Percentiles rank a stretch among this genome's conserved stretches.
These are phyloP conservation scores for Sisor rabdophorus DNA, from an alignment of 2,113 vertebrate genomes.

Conservation along the genomic window DNA sequence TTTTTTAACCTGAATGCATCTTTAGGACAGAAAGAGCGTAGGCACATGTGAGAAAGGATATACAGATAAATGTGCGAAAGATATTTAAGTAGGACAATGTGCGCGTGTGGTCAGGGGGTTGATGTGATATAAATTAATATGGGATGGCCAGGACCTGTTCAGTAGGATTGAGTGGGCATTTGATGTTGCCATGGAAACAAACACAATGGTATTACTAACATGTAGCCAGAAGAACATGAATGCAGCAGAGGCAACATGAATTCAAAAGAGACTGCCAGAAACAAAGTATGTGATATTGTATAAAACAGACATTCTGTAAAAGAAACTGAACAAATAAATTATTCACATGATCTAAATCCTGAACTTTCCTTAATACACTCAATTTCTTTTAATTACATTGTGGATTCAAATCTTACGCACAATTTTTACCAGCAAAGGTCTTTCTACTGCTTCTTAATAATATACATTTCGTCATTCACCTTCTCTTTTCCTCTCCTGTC, in stretches of 20 bases:
- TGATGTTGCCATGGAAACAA: slow-evolving; percentile 40
- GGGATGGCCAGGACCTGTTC: slow-evolving; percentile 34
- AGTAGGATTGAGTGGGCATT: slow-evolving; percentile 49
- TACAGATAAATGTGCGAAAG: not conserved
- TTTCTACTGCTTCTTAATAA: too few species aligned
- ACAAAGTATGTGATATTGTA: not conserved
- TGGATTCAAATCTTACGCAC: too few species aligned
- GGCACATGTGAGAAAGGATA: not conserved
- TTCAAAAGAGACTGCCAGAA: not conserved
- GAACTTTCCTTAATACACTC: too few species aligned
- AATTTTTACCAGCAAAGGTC: too few species aligned
- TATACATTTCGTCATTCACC: too few species aligned
- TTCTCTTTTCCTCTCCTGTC: too few species aligned
- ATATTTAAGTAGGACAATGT: not conserved
- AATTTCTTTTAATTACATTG: too few species aligned
- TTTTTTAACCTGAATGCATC: not conserved
- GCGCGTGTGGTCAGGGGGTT: not conserved
- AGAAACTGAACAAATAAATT: too few species aligned
- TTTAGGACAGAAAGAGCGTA: not conserved
- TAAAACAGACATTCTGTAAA: not conserved
- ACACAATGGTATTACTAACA: slow-evolving; percentile 27
- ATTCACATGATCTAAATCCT: too few species aligned
- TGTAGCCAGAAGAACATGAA: slow-evolving; percentile 27
- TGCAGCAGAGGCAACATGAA: slow-evolving; percentile 4
- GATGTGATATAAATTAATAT: slow-evolving; percentile 42